Evolutionary conservation across 2,797 vertebrate genomes (phyloP), one percentile per base, ranked within the genome.

Genomic region (Hozukius guyotensis): DNA sequence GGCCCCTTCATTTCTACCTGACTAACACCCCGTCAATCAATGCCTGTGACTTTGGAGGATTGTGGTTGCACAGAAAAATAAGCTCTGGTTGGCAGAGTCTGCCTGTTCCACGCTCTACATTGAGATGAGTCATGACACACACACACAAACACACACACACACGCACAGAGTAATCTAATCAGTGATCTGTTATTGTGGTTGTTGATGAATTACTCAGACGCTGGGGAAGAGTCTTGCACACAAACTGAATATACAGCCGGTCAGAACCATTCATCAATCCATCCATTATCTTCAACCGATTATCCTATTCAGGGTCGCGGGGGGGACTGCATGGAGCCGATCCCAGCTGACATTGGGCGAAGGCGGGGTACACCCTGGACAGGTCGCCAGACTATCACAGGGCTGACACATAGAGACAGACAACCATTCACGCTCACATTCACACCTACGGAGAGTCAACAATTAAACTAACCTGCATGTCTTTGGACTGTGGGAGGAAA

Each of bases 131-230:
- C 53, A 31, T 29, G 2, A 34, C 42, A 52, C 42, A 53, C 42
- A 32, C 71, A 34, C 67, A 72, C 34, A 65, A 4, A 66, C 13
- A 32, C 4, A n/a, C 27, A 53, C 8, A 55, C 24, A 32, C 66
- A 16, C 27, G 59, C 18, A 32, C 9, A 12, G 4, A 7, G 29
- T 60, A 77, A 82, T 88, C 72, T 79, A 75, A 86, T 81, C 72
- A 75, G 64, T 16, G 61, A 78, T 72, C 64, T 83, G 68, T 76
- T 68, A 71, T 79, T 79, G 66, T 75, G 71, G 42, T 38, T 76
- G 65, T 68, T 80, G 82, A 87, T 90, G 75, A 88, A 86, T 85
- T 72, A 77, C 74, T 82, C 60, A 53, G 36, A 80, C 13, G n/a
- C 49, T 75, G 38, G 8, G 59, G 34, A 65, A 42, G 22, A 83